Percentiles rank a stretch among this genome's conserved stretches.
Evolutionary conservation across 2,888 invertebrate genomes (phyloP).

Genomic region (Junonia oenone): DNA sequence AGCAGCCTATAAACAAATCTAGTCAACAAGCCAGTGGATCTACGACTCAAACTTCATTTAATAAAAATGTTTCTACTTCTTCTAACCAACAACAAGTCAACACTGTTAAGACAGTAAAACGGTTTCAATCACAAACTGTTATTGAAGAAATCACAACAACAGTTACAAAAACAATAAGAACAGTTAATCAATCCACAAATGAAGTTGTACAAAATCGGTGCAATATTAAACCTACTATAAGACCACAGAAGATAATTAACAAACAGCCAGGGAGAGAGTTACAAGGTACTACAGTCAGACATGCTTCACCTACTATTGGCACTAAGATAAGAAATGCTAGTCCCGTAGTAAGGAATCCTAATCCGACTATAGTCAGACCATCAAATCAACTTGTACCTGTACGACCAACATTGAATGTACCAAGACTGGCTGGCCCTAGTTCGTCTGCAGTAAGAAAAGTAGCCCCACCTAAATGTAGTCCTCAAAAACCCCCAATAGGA

Average conservation of each 20-base stretch:
- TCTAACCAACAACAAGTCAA: slow-evolving; percentile 54
- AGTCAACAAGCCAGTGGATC: slow-evolving; percentile 27
- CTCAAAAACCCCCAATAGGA: slow-evolving; percentile 35
- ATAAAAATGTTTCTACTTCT: slow-evolving; percentile 41
- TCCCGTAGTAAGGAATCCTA: slow-evolving; percentile 35
- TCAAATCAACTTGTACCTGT: slow-evolving; percentile 47
- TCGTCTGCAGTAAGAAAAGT: slow-evolving; percentile 39
- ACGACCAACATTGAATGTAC: slow-evolving; percentile 38
- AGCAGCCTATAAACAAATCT: slow-evolving; percentile 26
- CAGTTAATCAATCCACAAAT: slow-evolving; percentile 61
- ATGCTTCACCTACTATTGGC: slow-evolving; percentile 42
- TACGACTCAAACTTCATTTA: slow-evolving; percentile 35
- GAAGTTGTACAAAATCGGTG: slow-evolving; percentile 53
- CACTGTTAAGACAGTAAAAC: slow-evolving; percentile 64
- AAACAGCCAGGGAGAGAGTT: slow-evolving; percentile 40
- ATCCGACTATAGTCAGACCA: slow-evolving; percentile 34
- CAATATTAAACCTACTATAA: slow-evolving; percentile 32
- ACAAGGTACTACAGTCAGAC: slow-evolving; percentile 50
- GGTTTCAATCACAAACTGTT: slow-evolving; percentile 63
- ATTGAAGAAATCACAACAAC: slow-evolving; percentile 73
- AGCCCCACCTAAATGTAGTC: slow-evolving; percentile 33
- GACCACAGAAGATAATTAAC: slow-evolving; percentile 43
- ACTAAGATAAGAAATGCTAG: slow-evolving; percentile 41
- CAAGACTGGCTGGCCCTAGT: slow-evolving; percentile 42
- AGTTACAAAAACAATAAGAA: slow-evolving; percentile 70